Evolutionary conservation across 64 coral and sea anemone species (phyloP), one percentile per base, ranked within the genome.

Genomic region (Cladopsammia gracilis): DNA sequence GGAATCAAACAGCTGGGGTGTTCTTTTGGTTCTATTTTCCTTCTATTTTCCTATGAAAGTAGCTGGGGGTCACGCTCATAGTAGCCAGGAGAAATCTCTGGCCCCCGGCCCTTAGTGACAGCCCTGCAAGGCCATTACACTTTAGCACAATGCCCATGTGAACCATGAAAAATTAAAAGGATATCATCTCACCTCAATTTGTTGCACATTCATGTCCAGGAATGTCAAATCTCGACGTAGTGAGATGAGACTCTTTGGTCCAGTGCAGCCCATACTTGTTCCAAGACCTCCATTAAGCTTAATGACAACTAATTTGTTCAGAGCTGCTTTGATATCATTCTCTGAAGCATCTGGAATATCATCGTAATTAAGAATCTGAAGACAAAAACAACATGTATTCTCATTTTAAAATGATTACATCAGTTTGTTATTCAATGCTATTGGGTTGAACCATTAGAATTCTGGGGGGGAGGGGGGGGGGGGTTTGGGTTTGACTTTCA

Each of bases 201-300:
- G 94, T 46, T 99, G 98, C 10, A 99, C 90, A 85, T 96, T 95
- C 62, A 99, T 84, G 53, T 99, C 98, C 51, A 99, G 94, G 82
- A 99, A 99, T 3, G 98, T 99, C 24, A 99, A 70, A 23, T 99
- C 98, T 42, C 89, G 95, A 70, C 94, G 86, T 13, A 99, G 92
- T 43, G 98, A 96, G 34, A 99, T 99, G 3, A 93, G 70, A 75
- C 98, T 99, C 45, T 99, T 99, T 0, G 98, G 87, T 9, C 98
- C 98, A 80, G 89, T 89, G 65, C 94, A 96, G n/a, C 98, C 98
- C 98, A 99, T 99, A 23, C 90, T 99, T 71, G 98, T 99, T 3
- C 98, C 98, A 16, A 99, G 85, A 43, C 98, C 98, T 72, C 98
- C 98, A 94, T 99, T 99, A 0, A 99, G 85, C 58, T 99, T 99